Percentiles rank a stretch among this genome's conserved stretches.
phyloP scores from a whole-genome alignment of 2,888 invertebrate genomes.

The Dilophus febrilis region DNA sequence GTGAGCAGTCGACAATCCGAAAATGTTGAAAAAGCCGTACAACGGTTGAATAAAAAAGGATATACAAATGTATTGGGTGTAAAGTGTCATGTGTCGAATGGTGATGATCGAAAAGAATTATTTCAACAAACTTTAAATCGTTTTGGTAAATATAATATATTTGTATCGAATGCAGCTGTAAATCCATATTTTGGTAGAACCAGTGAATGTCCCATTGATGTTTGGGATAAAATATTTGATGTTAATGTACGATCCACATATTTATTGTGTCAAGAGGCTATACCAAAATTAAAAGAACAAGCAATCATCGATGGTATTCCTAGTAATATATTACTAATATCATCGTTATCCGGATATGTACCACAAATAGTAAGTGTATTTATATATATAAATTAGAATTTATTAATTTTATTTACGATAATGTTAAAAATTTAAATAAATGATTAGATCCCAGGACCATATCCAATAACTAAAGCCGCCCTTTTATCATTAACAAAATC shows the following conservation, averaged over 20 bases:
- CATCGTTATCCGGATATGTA: slow-evolving; percentile 74
- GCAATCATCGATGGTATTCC: too few relatives aligned
- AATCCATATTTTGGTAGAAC: slow-evolving; percentile 71
- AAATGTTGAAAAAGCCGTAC: slow-evolving; percentile 67
- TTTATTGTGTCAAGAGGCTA: slow-evolving; percentile 70
- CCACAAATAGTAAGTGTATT: slow-evolving; percentile 54
- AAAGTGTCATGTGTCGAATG: slow-evolving; percentile 80
- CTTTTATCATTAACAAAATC: slow-evolving; percentile 76
- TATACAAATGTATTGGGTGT: slow-evolving; percentile 60
- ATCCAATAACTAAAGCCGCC: slow-evolving; percentile 88
- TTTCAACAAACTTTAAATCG: slow-evolving; percentile 50
- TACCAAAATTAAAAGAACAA: slow-evolving; percentile 62
- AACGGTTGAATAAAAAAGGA: slow-evolving; percentile 42
- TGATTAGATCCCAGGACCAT: slow-evolving; percentile 67
- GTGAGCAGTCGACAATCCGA: slow-evolving; percentile 77
- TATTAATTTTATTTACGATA: too few relatives aligned
- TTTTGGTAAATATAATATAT: slow-evolving; percentile 79
- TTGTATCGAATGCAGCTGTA: slow-evolving; percentile 90
- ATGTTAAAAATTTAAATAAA: not conserved
- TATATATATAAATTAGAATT: too few relatives aligned
- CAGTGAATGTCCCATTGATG: slow-evolving; percentile 59
- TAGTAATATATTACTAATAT: slow-evolving; percentile 75
- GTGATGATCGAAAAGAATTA: slow-evolving; percentile 59
- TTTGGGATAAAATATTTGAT: slow-evolving; percentile 95
- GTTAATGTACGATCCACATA: slow-evolving; percentile 83